Base-by-base conservation (phyloP, 2,888 invertebrate genomes). In the Lasioglossum malachurum region DNA sequence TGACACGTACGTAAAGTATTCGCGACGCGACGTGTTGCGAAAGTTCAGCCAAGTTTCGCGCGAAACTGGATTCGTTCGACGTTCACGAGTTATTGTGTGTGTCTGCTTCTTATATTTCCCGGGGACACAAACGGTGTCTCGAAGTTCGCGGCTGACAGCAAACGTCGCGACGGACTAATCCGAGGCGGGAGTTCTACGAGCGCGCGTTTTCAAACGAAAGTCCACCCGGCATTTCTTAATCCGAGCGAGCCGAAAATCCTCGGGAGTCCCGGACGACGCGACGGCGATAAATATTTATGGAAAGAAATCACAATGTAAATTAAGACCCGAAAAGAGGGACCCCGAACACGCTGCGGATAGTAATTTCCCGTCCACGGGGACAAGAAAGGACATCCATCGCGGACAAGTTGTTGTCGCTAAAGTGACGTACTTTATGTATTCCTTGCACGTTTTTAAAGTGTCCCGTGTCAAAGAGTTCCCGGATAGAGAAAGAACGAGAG, bases 381-480 rank as follows among this genome's bases (percentile, higher is more conserved):
- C 49, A 23, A 53, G 72, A 77, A 80, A 53, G 73, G 75, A 53
- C 44, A 44, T 57, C 72, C 35, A 71, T 74, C 76, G 73, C 69
- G 67, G 76, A 10, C 77, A 74, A 84, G 60, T 84, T 82, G 88
- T 91, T 90, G 87, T 82, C 79, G 74, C 75, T 78, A 81, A 77
- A 82, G 86, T 86, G 84, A 76, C 75, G 77, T 77, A 46, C 79
- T 75, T 88, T 82, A 73, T 84, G 83, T 79, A 91, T 91, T 91
- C 91, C 60, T 79, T 69, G 84, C 90, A 91, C 90, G 90, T 91
- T 91, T 91, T 91, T 86, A 87, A 91, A 90, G 91, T 78, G 83
- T 87, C 84, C 80, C 84, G 83, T 80, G 89, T 89, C 89, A 89
- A 89, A 87, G 87, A 89, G 86, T 88, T 87, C 81, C 87, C 72